Percentiles rank a stretch among this genome's conserved stretches.
Evolutionary conservation across 2,888 invertebrate species (phyloP).

Genomic region (Sclerodermus sp.): DNA sequence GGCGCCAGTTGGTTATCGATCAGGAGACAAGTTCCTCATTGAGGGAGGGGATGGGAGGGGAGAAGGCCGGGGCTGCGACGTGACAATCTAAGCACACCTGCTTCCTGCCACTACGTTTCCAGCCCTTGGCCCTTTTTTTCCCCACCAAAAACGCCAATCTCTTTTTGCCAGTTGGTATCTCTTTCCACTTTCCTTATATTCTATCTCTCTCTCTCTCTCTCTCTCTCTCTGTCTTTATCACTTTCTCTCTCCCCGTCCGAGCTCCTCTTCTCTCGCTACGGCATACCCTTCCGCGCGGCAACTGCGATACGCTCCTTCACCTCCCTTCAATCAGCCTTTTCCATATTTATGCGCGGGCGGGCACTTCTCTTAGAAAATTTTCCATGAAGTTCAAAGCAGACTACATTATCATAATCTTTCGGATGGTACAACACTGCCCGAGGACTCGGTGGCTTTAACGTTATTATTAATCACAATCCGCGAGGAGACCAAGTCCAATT

Average conservation of each 20-base stretch:
- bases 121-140: conserved; percentile 3
- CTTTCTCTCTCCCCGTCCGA: conserved; percentile 6
- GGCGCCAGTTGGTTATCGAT: no score
- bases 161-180: conserved; percentile 1
- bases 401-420: conserved; percentile 48
- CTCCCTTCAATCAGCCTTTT: conserved; percentile 44
- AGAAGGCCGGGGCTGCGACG: conserved; percentile 8
- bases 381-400: conserved; percentile 41
- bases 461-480: conserved; percentile 36
- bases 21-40: conserved; percentile 9
- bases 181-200: conserved; percentile 7
- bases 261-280: conserved; percentile 4
- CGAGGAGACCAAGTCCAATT: conserved; percentile 4
- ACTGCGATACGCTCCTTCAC: conserved; percentile 20
- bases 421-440: conserved; percentile 23
- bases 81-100: conserved; percentile 22
- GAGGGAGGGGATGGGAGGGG: conserved; percentile 1
- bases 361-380: conserved; percentile 36
- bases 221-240: conserved; percentile 13
- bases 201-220: conserved; percentile 3
- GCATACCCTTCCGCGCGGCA: conserved; percentile 18
- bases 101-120: conserved; percentile 1
- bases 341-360: conserved; percentile 43
- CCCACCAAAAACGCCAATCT: conserved; percentile 1
- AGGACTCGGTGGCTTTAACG: conserved; percentile 28